Evolutionary conservation across 2,888 invertebrate genomes (phyloP).

Genomic region (Melinaea menophilus): DNA sequence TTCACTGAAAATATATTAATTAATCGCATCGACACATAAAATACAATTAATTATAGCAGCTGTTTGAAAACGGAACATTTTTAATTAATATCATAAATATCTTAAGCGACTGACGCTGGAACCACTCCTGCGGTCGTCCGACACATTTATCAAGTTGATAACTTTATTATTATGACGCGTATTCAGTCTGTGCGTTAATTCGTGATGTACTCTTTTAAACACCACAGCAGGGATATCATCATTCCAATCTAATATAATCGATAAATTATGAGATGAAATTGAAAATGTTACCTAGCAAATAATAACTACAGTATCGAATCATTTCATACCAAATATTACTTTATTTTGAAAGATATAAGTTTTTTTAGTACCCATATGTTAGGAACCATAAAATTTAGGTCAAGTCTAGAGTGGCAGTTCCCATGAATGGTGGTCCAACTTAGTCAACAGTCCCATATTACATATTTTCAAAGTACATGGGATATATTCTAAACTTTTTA

Average conservation of each 20-base stretch:
- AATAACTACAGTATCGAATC: too few relatives aligned
- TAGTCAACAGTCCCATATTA: too few relatives aligned
- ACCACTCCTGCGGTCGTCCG: slow-evolving; percentile 20
- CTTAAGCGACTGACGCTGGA: slow-evolving; percentile 14
- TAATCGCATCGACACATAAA: background rate
- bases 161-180: slow-evolving; percentile 28
- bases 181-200: slow-evolving; percentile 26
- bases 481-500: too few relatives aligned
- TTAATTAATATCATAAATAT: slow-evolving; percentile 8
- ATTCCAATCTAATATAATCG: slow-evolving; percentile 13
- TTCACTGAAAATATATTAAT: background rate
- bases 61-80: slow-evolving; percentile 3
- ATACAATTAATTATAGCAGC: slow-evolving; percentile 3
- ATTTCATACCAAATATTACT: too few relatives aligned
- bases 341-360: too few relatives aligned
- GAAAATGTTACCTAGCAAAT: too few relatives aligned
- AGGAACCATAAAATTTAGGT: background rate
- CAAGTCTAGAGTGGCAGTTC: too few relatives aligned
- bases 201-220: slow-evolving; percentile 21
- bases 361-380: slow-evolving; percentile 10
- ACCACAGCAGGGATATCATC: slow-evolving; percentile 17
- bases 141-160: slow-evolving; percentile 19
- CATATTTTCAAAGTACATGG: too few relatives aligned
- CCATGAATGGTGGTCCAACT: too few relatives aligned
- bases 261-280: too few relatives aligned